These are phyloP conservation scores for Gisinianus flammeolus DNA, from an alignment of 2,888 invertebrate species.

Conservation along the genomic window DNA sequence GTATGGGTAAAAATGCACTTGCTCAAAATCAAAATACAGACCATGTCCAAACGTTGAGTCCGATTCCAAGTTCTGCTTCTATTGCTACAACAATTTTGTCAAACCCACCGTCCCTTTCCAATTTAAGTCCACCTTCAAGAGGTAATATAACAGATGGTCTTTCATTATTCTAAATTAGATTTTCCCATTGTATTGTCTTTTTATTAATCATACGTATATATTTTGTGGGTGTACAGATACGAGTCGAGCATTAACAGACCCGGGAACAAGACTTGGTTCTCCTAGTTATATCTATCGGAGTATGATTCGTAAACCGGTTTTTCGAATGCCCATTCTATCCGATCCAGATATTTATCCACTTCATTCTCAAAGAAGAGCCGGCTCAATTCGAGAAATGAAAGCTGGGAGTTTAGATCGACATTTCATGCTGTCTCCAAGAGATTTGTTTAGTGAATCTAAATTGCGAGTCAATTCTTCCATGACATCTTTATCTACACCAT, in stretches of 20 bases:
- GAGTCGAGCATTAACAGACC: conserved; percentile 53
- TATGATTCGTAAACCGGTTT: conserved; percentile 51
- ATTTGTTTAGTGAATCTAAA: conserved; percentile 53
- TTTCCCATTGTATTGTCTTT: not conserved
- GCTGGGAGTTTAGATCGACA: conserved; percentile 55
- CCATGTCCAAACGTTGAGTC: conserved; percentile 76
- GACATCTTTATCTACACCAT: conserved; percentile 58
- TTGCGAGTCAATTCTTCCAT: conserved; percentile 58
- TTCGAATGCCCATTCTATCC: conserved; percentile 50
- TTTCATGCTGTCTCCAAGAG: conserved; percentile 51
- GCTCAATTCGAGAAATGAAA: conserved; percentile 44
- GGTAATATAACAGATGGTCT: conserved; percentile 36
- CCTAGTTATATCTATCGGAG: conserved; percentile 45
- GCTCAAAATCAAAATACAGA: not conserved
- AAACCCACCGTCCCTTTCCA: conserved; percentile 64
- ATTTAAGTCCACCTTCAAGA: conserved; percentile 55
- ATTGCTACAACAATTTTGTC: conserved; percentile 58
- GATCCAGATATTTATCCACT: conserved; percentile 53
- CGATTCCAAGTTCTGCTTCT: conserved; percentile 81
- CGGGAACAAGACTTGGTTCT: conserved; percentile 44
- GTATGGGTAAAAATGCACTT: not conserved
- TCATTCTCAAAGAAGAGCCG: conserved; percentile 20
- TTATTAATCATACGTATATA: not conserved
- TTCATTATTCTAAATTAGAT: not conserved
- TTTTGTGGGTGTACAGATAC: too few species aligned